A percentile compares a stretch with the other conserved stretches of the same genome.
Conservation (phyloP, 30 jellyfish, hydroid and myxozoan genomes). For the Cassiopea andromeda region DNA sequence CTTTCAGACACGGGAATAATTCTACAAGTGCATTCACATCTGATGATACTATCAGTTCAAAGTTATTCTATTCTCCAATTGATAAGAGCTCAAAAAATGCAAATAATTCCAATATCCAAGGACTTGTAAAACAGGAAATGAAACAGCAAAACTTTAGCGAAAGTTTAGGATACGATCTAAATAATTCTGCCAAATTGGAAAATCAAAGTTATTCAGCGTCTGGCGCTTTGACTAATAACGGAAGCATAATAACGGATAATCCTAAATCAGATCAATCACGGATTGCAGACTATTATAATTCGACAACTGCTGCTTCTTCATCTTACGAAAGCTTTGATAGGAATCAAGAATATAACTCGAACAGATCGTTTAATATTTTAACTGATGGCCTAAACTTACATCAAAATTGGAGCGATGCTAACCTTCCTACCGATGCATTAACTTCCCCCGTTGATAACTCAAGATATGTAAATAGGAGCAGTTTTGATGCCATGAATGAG, state of each 20-base stretch:
- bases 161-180: neutral
- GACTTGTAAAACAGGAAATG: neutral
- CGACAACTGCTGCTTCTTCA: neutral
- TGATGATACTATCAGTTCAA: neutral
- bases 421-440: neutral
- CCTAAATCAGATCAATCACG: neutral
- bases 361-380: neutral
- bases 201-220: neutral
- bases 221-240: neutral
- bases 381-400: neutral
- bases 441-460: neutral
- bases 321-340: neutral
- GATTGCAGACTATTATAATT: neutral
- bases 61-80: too few relatives aligned
- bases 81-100: too few relatives aligned
- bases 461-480: neutral
- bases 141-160: neutral
- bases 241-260: neutral
- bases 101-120: too few relatives aligned
- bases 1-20: neutral
- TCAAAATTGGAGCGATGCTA: neutral
- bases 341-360: neutral
- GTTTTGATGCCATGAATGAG: neutral
- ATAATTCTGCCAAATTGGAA: neutral
- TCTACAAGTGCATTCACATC: neutral